Evolutionary conservation across 2,888 invertebrate genomes (phyloP), one percentile per base, ranked within the genome.

Genomic region (Augiades crinisus): DNA sequence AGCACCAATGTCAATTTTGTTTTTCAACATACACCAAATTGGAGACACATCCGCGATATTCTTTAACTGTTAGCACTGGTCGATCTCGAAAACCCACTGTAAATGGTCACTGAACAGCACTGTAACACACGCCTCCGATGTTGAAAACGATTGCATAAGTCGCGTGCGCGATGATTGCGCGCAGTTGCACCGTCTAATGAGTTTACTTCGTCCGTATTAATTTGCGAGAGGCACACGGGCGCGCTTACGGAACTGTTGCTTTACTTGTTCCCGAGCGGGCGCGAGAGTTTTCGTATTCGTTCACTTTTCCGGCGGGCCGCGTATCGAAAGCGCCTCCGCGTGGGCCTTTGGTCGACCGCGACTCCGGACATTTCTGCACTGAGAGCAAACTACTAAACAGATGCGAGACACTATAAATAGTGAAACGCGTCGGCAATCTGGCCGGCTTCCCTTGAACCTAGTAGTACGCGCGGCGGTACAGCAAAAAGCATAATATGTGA

Each of bases 381-480:
- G 86, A 81, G 79, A 78, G 70, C 81, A 67, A 81, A 77, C 79
- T 75, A 78, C 79, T 79, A 79, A 87, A 86, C 86, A 86, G 83
- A 82, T 72, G 76, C 71, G 73, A 75, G 75, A 64, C 69, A 77
- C 86, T 89, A 89, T 86, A 81, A 89, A 88, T 89, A 89, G 88
- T 80, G 80, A 79, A 83, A 80, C 79, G 81, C 83, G 82, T 79
- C 80, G 77, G 79, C 80, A 75, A 78, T 81, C 72, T 75, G 75
- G 83, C 84, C 72, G 78, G 88, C 75, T 89, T 81, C 87, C 89
- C 89, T 89, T 89, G 89, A 89, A 89, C 89, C 88, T 85, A 84
- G 75, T 67, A 70, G 65, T 74, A 73, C 72, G 72, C 68, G 70
- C 61, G 60, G 64, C 72, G 72, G 74, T 73, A 69, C 72, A 67